Conservation (phyloP, 2,113 vertebrate species). For the Apteryx owenii region DNA sequence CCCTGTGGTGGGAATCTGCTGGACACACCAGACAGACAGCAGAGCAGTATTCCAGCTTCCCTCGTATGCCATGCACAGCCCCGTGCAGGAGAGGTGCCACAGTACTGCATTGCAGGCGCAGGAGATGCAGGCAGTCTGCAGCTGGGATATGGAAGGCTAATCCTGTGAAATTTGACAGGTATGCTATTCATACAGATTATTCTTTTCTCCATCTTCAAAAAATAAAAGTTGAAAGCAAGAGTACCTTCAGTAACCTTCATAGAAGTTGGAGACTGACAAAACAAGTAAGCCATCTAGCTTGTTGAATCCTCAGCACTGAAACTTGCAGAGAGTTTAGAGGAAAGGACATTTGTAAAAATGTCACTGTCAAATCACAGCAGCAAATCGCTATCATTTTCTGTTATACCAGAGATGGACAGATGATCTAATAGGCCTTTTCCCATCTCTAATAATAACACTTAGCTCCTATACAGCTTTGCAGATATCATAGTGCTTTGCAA, state of each 20-base stretch:
- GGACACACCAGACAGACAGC: not conserved
- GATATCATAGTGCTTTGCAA: slow-evolving; percentile 3
- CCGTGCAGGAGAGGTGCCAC: not conserved
- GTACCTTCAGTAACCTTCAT: not conserved
- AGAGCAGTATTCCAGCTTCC: not conserved
- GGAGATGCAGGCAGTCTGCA: not conserved
- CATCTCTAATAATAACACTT: slow-evolving; percentile 4
- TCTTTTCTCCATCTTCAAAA: not conserved
- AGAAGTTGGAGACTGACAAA: not conserved
- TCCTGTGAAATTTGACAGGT: not conserved
- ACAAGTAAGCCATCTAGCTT: not conserved
- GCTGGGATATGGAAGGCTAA: not conserved
- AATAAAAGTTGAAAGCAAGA: not conserved
- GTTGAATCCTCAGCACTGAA: not conserved
- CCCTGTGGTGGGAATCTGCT: not conserved
- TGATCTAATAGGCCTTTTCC: slow-evolving; percentile 32
- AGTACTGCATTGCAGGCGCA: not conserved
- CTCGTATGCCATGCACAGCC: not conserved
- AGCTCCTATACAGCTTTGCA: slow-evolving; percentile 25
- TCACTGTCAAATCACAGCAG: slow-evolving; percentile 11
- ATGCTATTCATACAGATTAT: not conserved
- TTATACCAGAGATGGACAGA: slow-evolving; percentile 8
- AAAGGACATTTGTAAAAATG: slow-evolving; percentile 19
- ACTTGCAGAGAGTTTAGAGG: not conserved
- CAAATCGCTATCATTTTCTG: slow-evolving; percentile 49